phyloP scores from a whole-genome alignment of 2,888 invertebrate genomes.

The Patella caerulea region DNA sequence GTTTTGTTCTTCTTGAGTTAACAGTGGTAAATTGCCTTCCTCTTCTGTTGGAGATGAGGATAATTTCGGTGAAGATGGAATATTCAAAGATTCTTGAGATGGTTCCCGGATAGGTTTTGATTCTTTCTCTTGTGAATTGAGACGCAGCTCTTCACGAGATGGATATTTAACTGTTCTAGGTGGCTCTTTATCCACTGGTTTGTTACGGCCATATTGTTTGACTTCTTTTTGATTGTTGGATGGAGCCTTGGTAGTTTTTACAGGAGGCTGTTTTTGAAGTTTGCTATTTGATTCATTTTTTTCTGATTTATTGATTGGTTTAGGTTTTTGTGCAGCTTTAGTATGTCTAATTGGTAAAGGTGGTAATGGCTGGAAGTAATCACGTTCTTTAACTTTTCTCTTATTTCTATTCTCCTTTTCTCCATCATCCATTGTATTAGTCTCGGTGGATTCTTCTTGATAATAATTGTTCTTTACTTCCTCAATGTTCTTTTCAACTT shows the following conservation, averaged over 20 bases:
- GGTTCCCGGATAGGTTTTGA: not conserved
- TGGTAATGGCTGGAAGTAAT: not conserved
- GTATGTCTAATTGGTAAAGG: not conserved
- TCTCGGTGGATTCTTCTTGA: too few relatives aligned
- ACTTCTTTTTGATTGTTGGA: not conserved
- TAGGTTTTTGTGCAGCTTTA: not conserved
- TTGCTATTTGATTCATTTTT: not conserved
- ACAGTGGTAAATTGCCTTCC: not conserved
- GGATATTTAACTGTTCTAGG: not conserved
- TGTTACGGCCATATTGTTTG: not conserved
- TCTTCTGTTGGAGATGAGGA: not conserved
- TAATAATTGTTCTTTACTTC: too few relatives aligned
- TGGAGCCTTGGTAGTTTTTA: not conserved
- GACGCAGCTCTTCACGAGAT: not conserved
- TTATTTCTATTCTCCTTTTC: not conserved
- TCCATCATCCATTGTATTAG: not conserved
- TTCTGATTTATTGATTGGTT: not conserved
- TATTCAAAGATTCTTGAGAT: not conserved
- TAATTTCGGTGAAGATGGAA: not conserved
- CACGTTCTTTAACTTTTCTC: not conserved
- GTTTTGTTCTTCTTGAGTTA: not conserved
- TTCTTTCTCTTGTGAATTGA: not conserved
- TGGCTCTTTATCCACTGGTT: not conserved
- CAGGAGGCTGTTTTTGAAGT: too few relatives aligned
- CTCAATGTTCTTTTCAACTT: too few relatives aligned